Percentiles rank a stretch among this genome's conserved stretches.
phyloP scores from a whole-genome alignment of 2,797 vertebrate species.

The Tapirus indicus region DNA sequence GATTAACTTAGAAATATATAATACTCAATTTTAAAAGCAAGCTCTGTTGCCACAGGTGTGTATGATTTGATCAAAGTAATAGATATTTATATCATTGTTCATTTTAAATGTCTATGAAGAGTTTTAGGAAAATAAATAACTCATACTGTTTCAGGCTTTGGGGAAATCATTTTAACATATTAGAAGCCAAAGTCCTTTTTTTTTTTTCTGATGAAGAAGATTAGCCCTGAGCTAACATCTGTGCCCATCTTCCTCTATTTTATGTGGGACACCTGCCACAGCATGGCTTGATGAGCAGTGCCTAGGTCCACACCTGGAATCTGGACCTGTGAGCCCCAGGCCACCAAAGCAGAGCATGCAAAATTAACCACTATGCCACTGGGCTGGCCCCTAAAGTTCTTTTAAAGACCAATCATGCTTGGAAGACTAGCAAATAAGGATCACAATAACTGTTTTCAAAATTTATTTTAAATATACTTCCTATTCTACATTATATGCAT shows the following conservation, averaged over 20 bases:
- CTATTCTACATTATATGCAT: neutral
- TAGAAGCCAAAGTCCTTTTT: neutral
- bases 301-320: too few species aligned
- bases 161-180: conserved; percentile 30
- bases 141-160: neutral
- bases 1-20: neutral
- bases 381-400: neutral
- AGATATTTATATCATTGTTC: neutral
- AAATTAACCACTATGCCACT: too few species aligned
- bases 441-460: conserved; percentile 16
- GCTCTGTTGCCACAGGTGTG: neutral
- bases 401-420: conserved; percentile 20
- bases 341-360: too few species aligned
- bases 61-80: conserved; percentile 44
- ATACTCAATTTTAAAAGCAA: neutral
- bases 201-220: too few species aligned
- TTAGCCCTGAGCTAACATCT: too few species aligned
- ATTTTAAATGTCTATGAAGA: neutral
- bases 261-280: too few species aligned
- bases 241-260: too few species aligned
- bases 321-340: too few species aligned
- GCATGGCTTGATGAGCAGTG: too few species aligned
- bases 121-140: conserved; percentile 48
- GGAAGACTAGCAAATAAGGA: conserved; percentile 38
- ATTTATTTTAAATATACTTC: neutral